A percentile compares a stretch with the other conserved stretches of the same genome.
Conservation (phyloP, 92 coral and sea anemone species). For the Galaxea fascicularis region DNA sequence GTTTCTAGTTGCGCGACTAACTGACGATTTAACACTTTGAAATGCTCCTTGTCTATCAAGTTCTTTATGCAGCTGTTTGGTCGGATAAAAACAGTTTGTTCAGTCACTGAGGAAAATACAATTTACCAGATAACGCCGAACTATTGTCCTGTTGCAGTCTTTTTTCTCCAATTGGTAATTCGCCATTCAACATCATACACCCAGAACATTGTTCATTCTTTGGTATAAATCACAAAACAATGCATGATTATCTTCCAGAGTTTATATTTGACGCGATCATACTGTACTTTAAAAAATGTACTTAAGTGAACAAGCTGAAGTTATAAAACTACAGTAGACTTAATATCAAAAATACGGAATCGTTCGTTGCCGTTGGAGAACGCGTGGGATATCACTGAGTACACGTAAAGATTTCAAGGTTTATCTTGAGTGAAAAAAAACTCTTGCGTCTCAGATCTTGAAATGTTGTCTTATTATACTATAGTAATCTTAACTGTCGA, state of each 20-base stretch:
- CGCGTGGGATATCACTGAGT: not conserved
- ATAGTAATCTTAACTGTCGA: slow-evolving; percentile 34
- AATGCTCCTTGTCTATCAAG: slow-evolving; percentile 58
- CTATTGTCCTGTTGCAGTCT: slow-evolving; percentile 26
- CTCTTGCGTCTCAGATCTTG: not conserved
- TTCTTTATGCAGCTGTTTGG: slow-evolving; percentile 68
- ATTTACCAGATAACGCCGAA: slow-evolving; percentile 49
- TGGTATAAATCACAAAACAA: slow-evolving; percentile 23
- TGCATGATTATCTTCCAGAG: slow-evolving; percentile 13
- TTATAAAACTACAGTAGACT: not conserved
- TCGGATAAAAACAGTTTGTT: slow-evolving; percentile 55
- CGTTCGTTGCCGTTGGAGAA: not conserved
- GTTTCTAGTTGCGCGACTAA: slow-evolving; percentile 49
- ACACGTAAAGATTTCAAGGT: not conserved
- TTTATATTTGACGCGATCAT: slow-evolving; percentile 6
- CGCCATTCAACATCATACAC: slow-evolving; percentile 11
- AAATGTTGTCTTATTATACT: not conserved
- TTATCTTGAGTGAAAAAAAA: slow-evolving; percentile 4
- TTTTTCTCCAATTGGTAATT: slow-evolving; percentile 42
- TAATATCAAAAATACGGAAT: not conserved
- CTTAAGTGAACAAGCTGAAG: not conserved
- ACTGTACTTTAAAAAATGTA: not conserved
- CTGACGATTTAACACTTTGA: slow-evolving; percentile 62
- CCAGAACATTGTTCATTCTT: slow-evolving; percentile 16
- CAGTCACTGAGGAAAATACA: slow-evolving; percentile 48